A percentile compares a stretch with the other conserved stretches of the same genome.
Evolutionary conservation across 1,140 invertebrate genomes (phyloP).

Genomic region (Zaprionus lachaisei): DNA sequence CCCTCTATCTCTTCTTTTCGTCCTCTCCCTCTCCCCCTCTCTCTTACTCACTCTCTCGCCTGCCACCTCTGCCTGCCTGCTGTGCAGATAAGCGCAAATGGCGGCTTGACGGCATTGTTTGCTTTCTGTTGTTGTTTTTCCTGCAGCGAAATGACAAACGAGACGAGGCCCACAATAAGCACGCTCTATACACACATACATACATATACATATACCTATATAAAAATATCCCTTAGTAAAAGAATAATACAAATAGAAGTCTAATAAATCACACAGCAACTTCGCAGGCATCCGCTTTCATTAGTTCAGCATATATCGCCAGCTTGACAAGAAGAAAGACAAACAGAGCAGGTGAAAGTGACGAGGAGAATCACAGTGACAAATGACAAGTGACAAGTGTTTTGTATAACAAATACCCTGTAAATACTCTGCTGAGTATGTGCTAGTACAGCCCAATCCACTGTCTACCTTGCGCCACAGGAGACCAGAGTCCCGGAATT

Average conservation of each 20-base stretch:
- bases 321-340: slow-evolving; percentile 16
- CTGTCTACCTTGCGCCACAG: slow-evolving; percentile 7
- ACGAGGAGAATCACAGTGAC: neutral
- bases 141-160: slow-evolving; percentile 54
- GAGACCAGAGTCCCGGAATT: neutral
- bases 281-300: slow-evolving; percentile 34
- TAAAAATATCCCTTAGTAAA: neutral
- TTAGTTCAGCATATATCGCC: slow-evolving; percentile 38
- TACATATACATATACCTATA: neutral
- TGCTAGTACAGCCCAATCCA: neutral
- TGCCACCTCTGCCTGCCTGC: slow-evolving; percentile 45
- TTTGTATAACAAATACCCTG: neutral
- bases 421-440: neutral
- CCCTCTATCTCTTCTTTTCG: neutral
- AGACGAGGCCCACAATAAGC: slow-evolving; percentile 47
- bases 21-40: neutral
- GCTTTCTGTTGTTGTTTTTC: slow-evolving; percentile 24
- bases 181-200: slow-evolving; percentile 34
- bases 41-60: neutral
- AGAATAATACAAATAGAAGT: slow-evolving; percentile 35
- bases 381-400: slow-evolving; percentile 28
- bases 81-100: slow-evolving; percentile 69
- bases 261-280: slow-evolving; percentile 65
- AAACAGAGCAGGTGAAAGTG: slow-evolving; percentile 17
- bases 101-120: slow-evolving; percentile 44